These are phyloP conservation scores for Pelagia noctiluca DNA, from an alignment of 30 jellyfish, hydroid and myxozoan genomes.

Conservation along the genomic window DNA sequence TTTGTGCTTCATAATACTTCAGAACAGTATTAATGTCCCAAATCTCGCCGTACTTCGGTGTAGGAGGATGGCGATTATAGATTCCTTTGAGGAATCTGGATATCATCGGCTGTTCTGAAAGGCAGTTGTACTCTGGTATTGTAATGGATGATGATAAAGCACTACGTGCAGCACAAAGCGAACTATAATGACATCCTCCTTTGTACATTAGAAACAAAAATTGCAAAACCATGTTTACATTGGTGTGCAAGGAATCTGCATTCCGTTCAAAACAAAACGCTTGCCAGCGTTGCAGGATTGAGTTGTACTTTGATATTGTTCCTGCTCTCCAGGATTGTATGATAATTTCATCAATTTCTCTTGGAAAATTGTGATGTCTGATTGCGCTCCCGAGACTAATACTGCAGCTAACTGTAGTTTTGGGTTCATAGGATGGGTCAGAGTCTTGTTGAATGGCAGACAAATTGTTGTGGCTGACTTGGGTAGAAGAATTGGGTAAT, in stretches of 20 bases:
- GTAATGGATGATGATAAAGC: slow-evolving; percentile 14
- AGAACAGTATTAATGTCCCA: slow-evolving; percentile 10
- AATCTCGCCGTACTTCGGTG: background rate
- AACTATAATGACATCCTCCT: slow-evolving; percentile 31
- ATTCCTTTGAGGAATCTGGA: slow-evolving; percentile 14
- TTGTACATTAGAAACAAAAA: slow-evolving; percentile 8
- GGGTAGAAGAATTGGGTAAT: slow-evolving; percentile 30
- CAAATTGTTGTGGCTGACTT: background rate
- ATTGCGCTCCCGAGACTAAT: slow-evolving; percentile 28
- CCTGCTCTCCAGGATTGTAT: slow-evolving; percentile 33
- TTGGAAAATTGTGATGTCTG: slow-evolving; percentile 1
- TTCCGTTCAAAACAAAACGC: slow-evolving; percentile 1
- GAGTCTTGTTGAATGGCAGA: slow-evolving; percentile 10
- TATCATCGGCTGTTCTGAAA: slow-evolving; percentile 10
- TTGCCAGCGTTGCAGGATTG: slow-evolving; percentile 40
- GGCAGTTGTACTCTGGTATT: background rate
- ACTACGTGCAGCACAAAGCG: slow-evolving; percentile 12
- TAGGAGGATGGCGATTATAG: slow-evolving; percentile 16
- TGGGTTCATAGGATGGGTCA: slow-evolving; percentile 21
- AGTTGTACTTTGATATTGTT: slow-evolving; percentile 18
- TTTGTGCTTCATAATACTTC: background rate
- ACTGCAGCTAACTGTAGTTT: slow-evolving; percentile 46
- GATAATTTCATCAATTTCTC: slow-evolving; percentile 26
- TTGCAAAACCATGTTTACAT: background rate
- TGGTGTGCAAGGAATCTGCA: slow-evolving; percentile 9